Conservation (phyloP, 2,888 invertebrate species). For the Ennomos erosarius region DNA sequence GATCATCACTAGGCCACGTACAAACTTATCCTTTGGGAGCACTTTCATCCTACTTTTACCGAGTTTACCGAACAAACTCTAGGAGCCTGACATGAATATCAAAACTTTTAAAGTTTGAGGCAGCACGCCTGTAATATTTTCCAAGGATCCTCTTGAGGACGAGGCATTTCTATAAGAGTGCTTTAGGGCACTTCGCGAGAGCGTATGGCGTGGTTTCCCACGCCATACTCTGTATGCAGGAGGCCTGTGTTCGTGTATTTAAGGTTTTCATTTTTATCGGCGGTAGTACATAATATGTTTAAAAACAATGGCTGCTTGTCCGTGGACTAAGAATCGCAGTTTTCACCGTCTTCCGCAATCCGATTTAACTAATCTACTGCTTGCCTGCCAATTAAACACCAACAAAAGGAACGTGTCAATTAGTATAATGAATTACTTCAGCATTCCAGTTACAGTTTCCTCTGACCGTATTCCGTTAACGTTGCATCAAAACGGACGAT, state of each 20-base stretch:
- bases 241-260: too few species aligned
- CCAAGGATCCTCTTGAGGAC: conserved; percentile 16
- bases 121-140: conserved; percentile 15
- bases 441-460: conserved; percentile 19
- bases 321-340: too few species aligned
- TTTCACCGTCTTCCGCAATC: too few species aligned
- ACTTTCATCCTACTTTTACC: conserved; percentile 24
- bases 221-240: too few species aligned
- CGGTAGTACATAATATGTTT: too few species aligned
- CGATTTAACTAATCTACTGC: too few species aligned
- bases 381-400: conserved; percentile 3
- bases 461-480: conserved; percentile 3
- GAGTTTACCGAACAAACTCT: conserved; percentile 23
- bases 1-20: conserved; percentile 19
- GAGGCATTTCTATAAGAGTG: conserved; percentile 22
- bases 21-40: conserved; percentile 20
- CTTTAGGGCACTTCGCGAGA: conserved; percentile 29
- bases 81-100: conserved; percentile 24
- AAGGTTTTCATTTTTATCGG: too few species aligned
- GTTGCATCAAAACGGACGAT: conserved; percentile 36
- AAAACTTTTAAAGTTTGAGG: conserved; percentile 28
- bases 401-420: conserved; percentile 15
- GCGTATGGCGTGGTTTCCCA: conserved; percentile 13
- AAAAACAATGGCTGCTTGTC: too few species aligned
- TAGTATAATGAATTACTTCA: conserved; percentile 10